These are phyloP conservation scores for Brachionus rubens DNA, from an alignment of 1,140 invertebrate genomes.

Conservation along the genomic window DNA sequence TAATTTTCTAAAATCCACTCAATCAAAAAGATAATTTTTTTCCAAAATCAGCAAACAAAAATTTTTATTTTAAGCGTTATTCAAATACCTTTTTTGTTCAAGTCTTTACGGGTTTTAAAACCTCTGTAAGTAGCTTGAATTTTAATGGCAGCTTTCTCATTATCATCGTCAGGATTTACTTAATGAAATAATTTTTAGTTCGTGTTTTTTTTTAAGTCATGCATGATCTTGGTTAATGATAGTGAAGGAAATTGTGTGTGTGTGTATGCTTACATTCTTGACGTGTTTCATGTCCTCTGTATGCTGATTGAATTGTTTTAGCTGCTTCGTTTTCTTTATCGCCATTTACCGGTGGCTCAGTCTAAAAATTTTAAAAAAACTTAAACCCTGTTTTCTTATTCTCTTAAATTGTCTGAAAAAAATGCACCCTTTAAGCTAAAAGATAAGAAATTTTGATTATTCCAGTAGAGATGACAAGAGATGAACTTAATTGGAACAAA, in stretches of 20 bases:
- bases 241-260: too few species aligned
- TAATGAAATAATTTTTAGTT: too few species aligned
- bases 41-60: not conserved
- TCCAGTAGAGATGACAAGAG: too few species aligned
- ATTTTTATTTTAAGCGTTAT: not conserved
- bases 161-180: too few species aligned
- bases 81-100: not conserved
- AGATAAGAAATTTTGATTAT: too few species aligned
- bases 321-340: conserved; percentile 63
- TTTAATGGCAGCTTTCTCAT: conserved; percentile 80
- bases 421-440: too few species aligned
- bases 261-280: conserved; percentile 57
- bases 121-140: conserved; percentile 88
- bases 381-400: not conserved
- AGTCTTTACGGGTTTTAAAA: conserved; percentile 72
- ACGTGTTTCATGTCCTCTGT: conserved; percentile 69
- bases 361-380: conserved; percentile 10
- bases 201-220: too few species aligned
- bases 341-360: conserved; percentile 28
- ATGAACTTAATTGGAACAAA: too few species aligned
- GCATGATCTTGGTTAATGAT: too few species aligned
- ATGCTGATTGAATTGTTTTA: conserved; percentile 72
- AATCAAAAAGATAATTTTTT: conserved; percentile 21
- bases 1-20: not conserved
- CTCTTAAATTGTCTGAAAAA: not conserved